phyloP scores from a whole-genome alignment of 2,888 invertebrate species.

The Luffia ferchaultella region DNA sequence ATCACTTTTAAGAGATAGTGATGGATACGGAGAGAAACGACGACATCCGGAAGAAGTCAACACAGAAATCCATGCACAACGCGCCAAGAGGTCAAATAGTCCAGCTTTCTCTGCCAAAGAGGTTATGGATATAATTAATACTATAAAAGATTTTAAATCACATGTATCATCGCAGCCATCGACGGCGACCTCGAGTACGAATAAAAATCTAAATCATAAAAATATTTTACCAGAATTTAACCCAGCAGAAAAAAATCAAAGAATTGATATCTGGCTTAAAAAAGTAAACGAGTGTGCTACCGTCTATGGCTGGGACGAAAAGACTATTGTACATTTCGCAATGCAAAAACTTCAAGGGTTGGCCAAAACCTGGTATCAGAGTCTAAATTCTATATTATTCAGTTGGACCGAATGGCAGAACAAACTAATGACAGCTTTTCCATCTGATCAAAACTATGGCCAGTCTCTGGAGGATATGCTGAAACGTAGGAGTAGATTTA shows the following conservation, averaged over 20 bases:
- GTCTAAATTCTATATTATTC: slow-evolving; percentile 14
- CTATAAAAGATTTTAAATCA: neutral
- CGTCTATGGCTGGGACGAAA: slow-evolving; percentile 12
- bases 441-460: no score
- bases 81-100: neutral
- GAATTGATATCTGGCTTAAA: neutral
- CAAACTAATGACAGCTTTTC: slow-evolving; percentile 10
- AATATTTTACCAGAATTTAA: neutral
- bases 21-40: neutral
- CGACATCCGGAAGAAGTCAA: no score
- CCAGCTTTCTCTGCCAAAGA: neutral
- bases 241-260: neutral
- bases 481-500: slow-evolving; percentile 6
- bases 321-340: slow-evolving; percentile 12
- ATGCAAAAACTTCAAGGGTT: slow-evolving; percentile 17
- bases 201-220: neutral
- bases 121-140: neutral
- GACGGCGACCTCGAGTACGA: neutral
- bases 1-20: neutral
- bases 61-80: no score
- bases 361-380: no score
- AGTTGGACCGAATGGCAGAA: slow-evolving; percentile 14
- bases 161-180: neutral
- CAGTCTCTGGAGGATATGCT: slow-evolving; percentile 11
- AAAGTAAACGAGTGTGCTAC: neutral